Base-by-base conservation (phyloP, 2,797 vertebrate species). In the Hephaestus fuliginosus region DNA sequence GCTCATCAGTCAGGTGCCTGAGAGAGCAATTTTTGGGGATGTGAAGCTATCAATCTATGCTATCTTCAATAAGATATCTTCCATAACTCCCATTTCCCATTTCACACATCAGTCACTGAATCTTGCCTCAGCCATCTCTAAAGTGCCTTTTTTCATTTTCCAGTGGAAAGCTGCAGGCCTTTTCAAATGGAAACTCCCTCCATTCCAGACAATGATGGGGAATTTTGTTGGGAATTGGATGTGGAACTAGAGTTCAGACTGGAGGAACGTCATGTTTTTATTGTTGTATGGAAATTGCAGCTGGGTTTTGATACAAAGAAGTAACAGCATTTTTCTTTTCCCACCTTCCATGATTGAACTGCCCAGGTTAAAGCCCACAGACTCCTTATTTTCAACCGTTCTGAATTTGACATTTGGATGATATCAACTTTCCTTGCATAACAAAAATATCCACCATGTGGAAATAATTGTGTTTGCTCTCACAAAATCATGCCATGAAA, bases 101-200 rank as follows among this genome's bases (percentile, higher is more conserved):
- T 63, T 77, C 13, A 76, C 51, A 61, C 28, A 58, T 69, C 43
- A 55, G 72, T 81, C 66, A 69, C 3, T 53, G 17, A 85, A 58
- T 55, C 14, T 33, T 71, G 63, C 76, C 69, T 68, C 60, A 57
- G 61, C 22, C 82, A 71, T 85, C 68, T 74, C 30, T 28, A 5
- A 64, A 7, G 25, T 73, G 43, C 78, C 76, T 73, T 68, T 80
- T 67, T 53, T 72, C 10, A 68, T 72, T 82, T 79, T 85, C 75
- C 74, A 88, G 74, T 52, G 51, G 73, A 91, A 81, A 74, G 52
- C 79, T 82, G 36, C 65, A 70, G 73, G 36, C 51, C 64, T 85
- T 86, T 88, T 70, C n/a, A 55, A 39, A 84, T 79, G 91, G 91
- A 93, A 93, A 92, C 68, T 80, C 90, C 91, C 89, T 80, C 68